These are phyloP conservation scores for Burhinus oedicnemus DNA, from an alignment of 2,113 vertebrate genomes.

Conservation along the genomic window DNA sequence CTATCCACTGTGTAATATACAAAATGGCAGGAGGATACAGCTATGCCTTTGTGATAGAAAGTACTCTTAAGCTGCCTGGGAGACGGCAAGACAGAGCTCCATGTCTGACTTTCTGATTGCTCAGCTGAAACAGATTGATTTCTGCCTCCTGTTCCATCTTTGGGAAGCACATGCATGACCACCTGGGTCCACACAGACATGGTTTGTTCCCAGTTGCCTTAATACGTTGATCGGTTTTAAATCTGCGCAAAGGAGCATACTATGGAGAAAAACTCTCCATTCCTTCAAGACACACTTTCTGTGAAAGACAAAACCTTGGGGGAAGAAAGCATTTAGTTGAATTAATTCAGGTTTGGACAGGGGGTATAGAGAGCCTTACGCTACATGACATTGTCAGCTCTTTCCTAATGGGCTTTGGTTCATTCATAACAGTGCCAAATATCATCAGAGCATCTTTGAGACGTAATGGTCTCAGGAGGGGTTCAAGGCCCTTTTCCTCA, in stretches of 20 bases:
- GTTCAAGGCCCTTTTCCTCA: neutral
- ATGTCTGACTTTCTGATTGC: neutral
- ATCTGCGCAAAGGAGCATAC: neutral
- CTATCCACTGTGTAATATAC: neutral
- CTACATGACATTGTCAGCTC: neutral
- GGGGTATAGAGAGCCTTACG: neutral
- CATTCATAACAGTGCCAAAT: neutral
- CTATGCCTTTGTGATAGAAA: neutral
- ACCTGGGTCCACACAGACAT: neutral
- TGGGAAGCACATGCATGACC: neutral
- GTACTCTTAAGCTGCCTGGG: neutral
- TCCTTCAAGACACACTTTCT: neutral
- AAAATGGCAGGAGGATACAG: neutral
- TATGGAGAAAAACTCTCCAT: neutral
- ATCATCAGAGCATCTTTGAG: neutral
- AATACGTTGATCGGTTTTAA: neutral
- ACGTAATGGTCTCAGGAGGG: neutral
- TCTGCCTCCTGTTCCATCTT: neutral
- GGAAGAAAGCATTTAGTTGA: neutral
- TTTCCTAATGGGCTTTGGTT: neutral
- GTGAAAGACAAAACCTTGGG: neutral
- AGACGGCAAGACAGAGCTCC: neutral
- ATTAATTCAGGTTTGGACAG: neutral
- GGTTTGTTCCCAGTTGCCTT: neutral
- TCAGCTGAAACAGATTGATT: neutral